phyloP scores from a whole-genome alignment of 2,888 invertebrate species.

The Pedicia rivosa region DNA sequence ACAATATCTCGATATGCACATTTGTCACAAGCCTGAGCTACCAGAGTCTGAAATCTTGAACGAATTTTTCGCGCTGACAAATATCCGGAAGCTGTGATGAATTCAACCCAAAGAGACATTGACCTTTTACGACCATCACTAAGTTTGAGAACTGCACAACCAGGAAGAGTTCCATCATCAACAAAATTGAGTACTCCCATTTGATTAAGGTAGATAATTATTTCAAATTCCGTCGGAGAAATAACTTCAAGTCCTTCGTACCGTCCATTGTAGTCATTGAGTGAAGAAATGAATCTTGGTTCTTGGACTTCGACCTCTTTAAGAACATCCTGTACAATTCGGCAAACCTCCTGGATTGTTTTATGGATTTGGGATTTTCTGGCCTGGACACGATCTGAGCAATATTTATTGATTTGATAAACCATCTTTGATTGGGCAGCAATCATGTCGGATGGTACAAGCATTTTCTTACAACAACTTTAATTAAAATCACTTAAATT shows the following conservation, averaged over 20 bases:
- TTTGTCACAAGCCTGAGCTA: conserved; percentile 86
- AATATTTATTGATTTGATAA: conserved; percentile 91
- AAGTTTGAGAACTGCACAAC: conserved; percentile 84
- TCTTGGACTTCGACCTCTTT: conserved; percentile 94
- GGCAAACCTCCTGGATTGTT: conserved; percentile 78
- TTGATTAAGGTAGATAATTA: conserved; percentile 88
- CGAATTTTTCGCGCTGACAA: conserved; percentile 90
- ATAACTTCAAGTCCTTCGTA: conserved; percentile 88
- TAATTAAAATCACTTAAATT: not conserved
- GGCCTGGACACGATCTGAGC: conserved; percentile 77
- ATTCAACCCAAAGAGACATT: conserved; percentile 97
- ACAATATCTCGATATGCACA: conserved; percentile 84
- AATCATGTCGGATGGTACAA: conserved; percentile 88
- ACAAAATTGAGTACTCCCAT: conserved; percentile 99
- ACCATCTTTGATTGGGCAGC: conserved; percentile 90
- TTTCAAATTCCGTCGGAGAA: conserved; percentile 88
- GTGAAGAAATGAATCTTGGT: conserved; percentile 82
- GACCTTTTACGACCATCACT: conserved; percentile 92
- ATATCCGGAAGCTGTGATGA: conserved; percentile 93
- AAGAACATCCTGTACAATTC: conserved; percentile 86
- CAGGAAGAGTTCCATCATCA: conserved; percentile 85
- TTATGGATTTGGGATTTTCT: conserved; percentile 76
- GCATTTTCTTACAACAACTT: conserved; percentile 43
- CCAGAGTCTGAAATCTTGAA: conserved; percentile 80
- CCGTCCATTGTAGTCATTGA: conserved; percentile 77